Conservation (phyloP, 2,113 vertebrate species). For the Actenoides hombroni region DNA sequence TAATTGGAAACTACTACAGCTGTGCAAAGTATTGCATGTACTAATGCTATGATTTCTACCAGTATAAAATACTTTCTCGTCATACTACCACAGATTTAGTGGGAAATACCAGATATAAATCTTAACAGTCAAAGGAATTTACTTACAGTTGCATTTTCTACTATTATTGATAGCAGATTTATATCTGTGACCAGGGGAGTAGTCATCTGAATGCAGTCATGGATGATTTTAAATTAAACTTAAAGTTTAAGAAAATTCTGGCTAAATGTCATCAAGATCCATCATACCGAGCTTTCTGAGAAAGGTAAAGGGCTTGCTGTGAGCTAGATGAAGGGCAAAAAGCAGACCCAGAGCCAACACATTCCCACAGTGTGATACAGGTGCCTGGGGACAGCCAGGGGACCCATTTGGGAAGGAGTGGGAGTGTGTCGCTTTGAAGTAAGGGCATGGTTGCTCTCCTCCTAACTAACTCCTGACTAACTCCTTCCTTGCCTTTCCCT, state of each 20-base stretch:
- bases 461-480: neutral
- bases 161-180: conserved; percentile 46
- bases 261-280: conserved; percentile 66
- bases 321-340: conserved; percentile 39
- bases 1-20: neutral
- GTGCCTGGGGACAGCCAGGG: neutral
- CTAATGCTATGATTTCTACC: neutral
- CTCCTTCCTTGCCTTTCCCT: neutral
- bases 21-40: neutral
- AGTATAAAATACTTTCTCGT: neutral
- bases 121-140: conserved; percentile 34
- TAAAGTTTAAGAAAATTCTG: conserved; percentile 69
- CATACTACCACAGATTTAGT: neutral
- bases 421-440: neutral
- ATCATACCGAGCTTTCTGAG: conserved; percentile 35
- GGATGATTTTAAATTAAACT: conserved; percentile 62
- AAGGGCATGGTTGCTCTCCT: neutral
- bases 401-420: neutral
- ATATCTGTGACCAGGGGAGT: conserved; percentile 33
- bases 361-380: neutral
- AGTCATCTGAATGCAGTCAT: conserved; percentile 37
- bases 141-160: conserved; percentile 50
- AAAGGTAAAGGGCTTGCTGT: neutral
- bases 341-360: neutral
- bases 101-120: conserved; percentile 17